Base-by-base conservation (phyloP, 2,113 vertebrate genomes). In the Oncorhynchus masou region DNA sequence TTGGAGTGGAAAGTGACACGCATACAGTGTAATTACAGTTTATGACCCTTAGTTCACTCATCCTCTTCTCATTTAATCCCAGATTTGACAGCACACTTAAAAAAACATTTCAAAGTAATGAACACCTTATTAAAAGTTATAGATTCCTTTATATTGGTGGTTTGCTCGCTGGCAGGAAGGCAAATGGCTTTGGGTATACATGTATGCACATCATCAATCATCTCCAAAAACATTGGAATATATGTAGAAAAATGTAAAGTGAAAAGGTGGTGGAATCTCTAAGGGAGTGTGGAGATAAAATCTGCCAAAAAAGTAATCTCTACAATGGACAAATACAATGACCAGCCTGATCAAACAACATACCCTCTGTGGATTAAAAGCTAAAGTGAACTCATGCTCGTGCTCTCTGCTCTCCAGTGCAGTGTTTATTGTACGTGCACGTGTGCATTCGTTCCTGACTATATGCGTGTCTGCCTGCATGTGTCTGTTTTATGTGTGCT, bases 31-130 rank as follows among this genome's bases (percentile, higher is more conserved):
- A 45, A 69, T 39, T 69, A 69, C 67, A 22, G 34, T 45, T 45
- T 45, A 45, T 45, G 39, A 69, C 67, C 34, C 67, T 45, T 69
- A 45, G 39, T 45, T 45, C 34, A 39, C 67, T 34, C 6, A 11
- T 9, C 67, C 22, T 69, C 67, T 39, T 45, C 25, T 45, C 67
- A 16, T 45, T 69, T 69, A 22, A 69, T 69, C 67, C 45, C 9
- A 69, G 34, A 45, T 69, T 69, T 69, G 67, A 69, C 67, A 45
- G 67, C 13, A 69, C 13, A 69, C 67, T 20, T 19, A 24, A 24
- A 13, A 15, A 15, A 67, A 5, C 20, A 11, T 24, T 13, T 16
- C 2, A 12, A 25, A 24, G 27, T 16, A 67, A 67, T 16, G 5
- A 19, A 29, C 3, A 27, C 27, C 9, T 25, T 29, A 67, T 67